Percentiles rank a stretch among this genome's conserved stretches.
Evolutionary conservation across 2,888 invertebrate species (phyloP).

Genomic region (Erannis defoliaria): DNA sequence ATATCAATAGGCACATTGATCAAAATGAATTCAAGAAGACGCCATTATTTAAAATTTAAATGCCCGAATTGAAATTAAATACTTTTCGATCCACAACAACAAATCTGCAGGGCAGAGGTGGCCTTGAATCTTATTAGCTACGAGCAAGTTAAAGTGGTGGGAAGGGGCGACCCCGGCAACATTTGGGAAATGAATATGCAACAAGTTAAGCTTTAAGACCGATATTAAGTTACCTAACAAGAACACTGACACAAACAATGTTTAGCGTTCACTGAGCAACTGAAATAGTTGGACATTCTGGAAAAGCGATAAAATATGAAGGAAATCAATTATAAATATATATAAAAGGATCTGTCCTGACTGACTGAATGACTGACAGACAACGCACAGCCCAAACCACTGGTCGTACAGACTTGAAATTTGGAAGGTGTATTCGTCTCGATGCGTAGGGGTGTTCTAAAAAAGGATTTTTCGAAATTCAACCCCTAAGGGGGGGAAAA

Average conservation of each 20-base stretch:
- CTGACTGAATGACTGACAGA: no score
- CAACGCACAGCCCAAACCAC: no score
- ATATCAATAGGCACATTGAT: background rate
- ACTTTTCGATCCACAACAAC: slow-evolving; percentile 18
- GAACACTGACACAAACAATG: slow-evolving; percentile 27
- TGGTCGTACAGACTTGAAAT: no score
- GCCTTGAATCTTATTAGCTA: slow-evolving; percentile 35
- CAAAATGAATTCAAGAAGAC: background rate
- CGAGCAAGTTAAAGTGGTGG: slow-evolving; percentile 17
- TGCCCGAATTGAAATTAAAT: background rate
- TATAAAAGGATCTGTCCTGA: no score
- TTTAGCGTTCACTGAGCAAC: slow-evolving; percentile 2
- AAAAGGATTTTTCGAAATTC: no score
- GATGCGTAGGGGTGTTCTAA: no score
- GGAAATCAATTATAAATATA: no score
- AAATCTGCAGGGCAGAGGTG: slow-evolving; percentile 27
- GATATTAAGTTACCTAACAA: slow-evolving; percentile 48
- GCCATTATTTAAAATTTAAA: background rate
- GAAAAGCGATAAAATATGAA: background rate
- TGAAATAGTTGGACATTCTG: background rate
- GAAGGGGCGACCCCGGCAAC: slow-evolving; percentile 28
- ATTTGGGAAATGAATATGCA: slow-evolving; percentile 52
- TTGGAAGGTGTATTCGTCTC: no score
- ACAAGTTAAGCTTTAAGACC: slow-evolving; percentile 45
- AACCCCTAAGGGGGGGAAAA: no score